phyloP scores from a whole-genome alignment of 2,888 invertebrate species.

The Monoplex corrugatus region DNA sequence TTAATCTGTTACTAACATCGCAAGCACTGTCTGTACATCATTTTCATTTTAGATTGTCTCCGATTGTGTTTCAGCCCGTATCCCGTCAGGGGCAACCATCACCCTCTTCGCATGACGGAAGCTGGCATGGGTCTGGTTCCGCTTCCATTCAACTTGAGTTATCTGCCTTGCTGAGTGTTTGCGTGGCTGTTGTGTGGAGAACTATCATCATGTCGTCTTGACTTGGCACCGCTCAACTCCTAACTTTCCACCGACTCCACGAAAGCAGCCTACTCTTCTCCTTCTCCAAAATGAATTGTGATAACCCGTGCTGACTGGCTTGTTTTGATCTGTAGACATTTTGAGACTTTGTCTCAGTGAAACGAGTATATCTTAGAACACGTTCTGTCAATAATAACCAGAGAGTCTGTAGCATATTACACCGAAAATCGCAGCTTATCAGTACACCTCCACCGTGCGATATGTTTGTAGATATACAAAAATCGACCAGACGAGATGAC shows the following conservation, averaged over 20 bases:
- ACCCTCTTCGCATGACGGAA: constrained; percentile 33
- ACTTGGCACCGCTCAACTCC: neutral
- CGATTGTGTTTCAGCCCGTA: constrained; percentile 25
- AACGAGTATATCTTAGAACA: no score
- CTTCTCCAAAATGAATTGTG: constrained; percentile 16
- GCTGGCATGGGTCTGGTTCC: neutral
- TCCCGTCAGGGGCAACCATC: constrained; percentile 29
- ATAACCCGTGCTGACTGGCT: constrained; percentile 15
- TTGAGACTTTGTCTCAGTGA: no score
- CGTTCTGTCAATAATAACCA: no score
- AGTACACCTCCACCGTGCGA: no score
- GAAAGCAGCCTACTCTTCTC: neutral
- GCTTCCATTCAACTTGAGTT: neutral
- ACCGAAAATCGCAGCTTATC: no score
- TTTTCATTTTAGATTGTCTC: no score
- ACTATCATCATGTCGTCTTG: constrained; percentile 1
- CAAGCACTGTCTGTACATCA: no score
- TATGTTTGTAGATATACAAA: no score
- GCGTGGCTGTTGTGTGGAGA: neutral
- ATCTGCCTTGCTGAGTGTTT: neutral
- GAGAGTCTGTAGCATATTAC: no score
- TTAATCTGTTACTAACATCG: no score
- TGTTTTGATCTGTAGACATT: no score
- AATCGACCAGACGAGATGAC: no score
- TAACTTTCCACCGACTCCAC: neutral